Conservation (phyloP, 1,140 invertebrate species). For the Lucilia cuprina region DNA sequence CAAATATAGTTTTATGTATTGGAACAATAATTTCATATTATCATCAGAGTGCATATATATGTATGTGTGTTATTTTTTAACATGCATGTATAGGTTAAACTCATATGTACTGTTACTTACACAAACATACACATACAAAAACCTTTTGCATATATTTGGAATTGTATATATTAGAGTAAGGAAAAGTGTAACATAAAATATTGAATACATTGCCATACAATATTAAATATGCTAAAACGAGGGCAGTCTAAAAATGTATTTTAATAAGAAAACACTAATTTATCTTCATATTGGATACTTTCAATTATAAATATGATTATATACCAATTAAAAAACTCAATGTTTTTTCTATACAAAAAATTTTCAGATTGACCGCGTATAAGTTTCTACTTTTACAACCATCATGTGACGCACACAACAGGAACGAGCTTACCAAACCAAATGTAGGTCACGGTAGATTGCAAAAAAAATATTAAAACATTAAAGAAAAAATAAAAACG, state of each 20-base stretch:
- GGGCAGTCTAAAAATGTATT: too few relatives aligned
- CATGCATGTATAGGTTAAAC: background rate
- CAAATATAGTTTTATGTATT: background rate
- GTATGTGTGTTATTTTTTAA: background rate
- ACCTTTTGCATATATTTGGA: too few relatives aligned
- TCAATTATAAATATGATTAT: too few relatives aligned
- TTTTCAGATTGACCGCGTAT: too few relatives aligned
- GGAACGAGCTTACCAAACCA: background rate
- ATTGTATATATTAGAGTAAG: slow-evolving; percentile 6
- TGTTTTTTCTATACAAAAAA: too few relatives aligned
- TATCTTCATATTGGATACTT: too few relatives aligned
- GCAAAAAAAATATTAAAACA: background rate
- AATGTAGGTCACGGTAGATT: slow-evolving; percentile 32
- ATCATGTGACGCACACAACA: background rate
- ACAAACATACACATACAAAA: background rate
- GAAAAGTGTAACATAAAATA: slow-evolving; percentile 29
- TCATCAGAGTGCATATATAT: background rate
- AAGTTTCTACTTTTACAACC: background rate
- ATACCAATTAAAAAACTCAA: too few relatives aligned
- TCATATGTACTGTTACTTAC: background rate
- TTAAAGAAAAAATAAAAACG: background rate
- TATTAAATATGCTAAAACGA: background rate
- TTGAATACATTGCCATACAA: slow-evolving; percentile 17
- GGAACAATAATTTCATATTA: slow-evolving; percentile 29
- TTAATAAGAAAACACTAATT: too few relatives aligned